Base-by-base conservation (phyloP, 2,888 invertebrate genomes). In the Merodon equestris region DNA sequence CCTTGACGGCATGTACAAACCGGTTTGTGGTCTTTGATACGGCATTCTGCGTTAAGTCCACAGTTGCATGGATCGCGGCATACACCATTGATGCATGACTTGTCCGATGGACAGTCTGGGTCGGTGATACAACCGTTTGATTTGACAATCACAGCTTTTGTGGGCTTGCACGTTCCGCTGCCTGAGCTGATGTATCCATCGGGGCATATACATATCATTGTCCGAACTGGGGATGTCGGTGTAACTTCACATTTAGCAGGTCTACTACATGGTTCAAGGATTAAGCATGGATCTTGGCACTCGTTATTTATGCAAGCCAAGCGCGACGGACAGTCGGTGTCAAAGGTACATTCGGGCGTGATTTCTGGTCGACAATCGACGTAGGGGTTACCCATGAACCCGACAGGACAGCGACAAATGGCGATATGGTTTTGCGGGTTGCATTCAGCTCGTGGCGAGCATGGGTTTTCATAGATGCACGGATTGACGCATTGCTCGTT, bases 201-300 rank as follows among this genome's bases (percentile, higher is more conserved):
- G 19, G 96, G 95, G 84, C 97, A 97, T 1, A 95, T 92, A 86
- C 97, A 97, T 40, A 96, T 92, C 94, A 97, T 95, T 0, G 96
- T 96, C 79, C 96, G 91, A 5, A 96, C 94, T 0, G 97, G 96
- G 19, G 94, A 88, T 3, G 96, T 95, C 0, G 94, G 92, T 18
- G 95, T 92, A 0, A 96, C 96, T 88, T 93, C 92, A 85, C 97
- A 97, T 81, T 92, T 92, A 0, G 96, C 93, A 38, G 96, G 96
- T 60, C 91, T 91, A 48, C 92, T 91, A 86, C 97, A 97, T 1
- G 97, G 97, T 83, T 93, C 92, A 56, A 96, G 89, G 9, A 92
- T 91, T 1, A 91, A 87, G 85, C 97, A 97, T 7, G 97, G 96
- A 88, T 97, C 93, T 82, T 94, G 93, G 85, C 97, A 97, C 86